Conservation (phyloP, 2,113 vertebrate species). For the Notarius quadriscutis region DNA sequence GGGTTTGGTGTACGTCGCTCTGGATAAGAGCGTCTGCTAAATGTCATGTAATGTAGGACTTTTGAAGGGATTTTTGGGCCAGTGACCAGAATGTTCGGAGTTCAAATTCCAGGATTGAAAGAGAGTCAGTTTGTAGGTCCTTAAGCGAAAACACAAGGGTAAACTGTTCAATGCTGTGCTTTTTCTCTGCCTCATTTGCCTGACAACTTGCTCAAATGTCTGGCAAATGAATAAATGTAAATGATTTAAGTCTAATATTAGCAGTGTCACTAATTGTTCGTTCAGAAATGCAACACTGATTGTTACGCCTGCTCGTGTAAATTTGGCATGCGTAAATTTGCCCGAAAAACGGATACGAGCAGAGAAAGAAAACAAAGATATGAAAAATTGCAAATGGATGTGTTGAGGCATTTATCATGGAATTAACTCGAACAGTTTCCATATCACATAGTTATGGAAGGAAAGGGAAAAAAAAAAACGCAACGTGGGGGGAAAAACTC, state of each 20-base stretch:
- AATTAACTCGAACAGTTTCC: not conserved
- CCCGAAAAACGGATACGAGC: not conserved
- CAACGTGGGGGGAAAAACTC: not conserved
- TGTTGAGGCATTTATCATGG: not conserved
- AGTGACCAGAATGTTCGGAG: not conserved
- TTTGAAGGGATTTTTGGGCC: not conserved
- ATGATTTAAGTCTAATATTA: not conserved
- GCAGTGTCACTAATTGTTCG: not conserved
- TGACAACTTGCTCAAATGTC: not conserved
- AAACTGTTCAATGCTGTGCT: not conserved
- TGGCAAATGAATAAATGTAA: not conserved
- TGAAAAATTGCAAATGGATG: not conserved
- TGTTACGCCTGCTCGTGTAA: not conserved
- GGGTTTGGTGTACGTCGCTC: too few species aligned
- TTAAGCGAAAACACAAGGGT: not conserved
- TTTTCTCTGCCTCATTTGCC: not conserved
- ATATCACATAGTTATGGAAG: not conserved
- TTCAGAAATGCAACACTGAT: not conserved
- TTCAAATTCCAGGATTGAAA: not conserved
- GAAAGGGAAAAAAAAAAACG: not conserved
- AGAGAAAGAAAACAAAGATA: not conserved
- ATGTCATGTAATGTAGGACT: not conserved
- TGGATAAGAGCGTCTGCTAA: too few species aligned
- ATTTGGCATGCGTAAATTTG: not conserved
- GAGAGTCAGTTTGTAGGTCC: not conserved